These are phyloP conservation scores for Triplophysa bombifrons DNA, from an alignment of 2,797 vertebrate species.

Conservation along the genomic window DNA sequence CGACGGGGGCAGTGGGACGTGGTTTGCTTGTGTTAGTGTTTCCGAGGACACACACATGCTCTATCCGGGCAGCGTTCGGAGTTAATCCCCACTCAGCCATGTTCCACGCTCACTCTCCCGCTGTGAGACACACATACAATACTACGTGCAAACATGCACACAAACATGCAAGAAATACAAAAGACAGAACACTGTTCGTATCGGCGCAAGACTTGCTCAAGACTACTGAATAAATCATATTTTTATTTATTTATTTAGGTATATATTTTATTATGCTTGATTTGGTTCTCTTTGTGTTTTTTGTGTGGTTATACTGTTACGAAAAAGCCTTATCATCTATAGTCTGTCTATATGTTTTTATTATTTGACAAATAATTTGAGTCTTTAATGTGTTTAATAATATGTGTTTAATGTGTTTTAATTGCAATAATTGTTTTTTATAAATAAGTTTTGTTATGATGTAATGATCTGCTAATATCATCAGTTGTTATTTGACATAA, in stretches of 20 bases:
- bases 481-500: not conserved
- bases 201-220: constrained; percentile 69
- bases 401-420: no score
- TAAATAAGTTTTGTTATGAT: not conserved
- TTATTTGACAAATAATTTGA: constrained; percentile 42
- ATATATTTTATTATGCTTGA: no score
- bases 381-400: constrained; percentile 11
- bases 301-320: constrained; percentile 12
- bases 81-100: constrained; percentile 50
- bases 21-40: constrained; percentile 38
- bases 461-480: not conserved
- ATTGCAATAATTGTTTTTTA: no score
- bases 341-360: constrained; percentile 17
- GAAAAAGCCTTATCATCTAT: constrained; percentile 31
- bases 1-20: constrained; percentile 71
- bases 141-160: constrained; percentile 56
- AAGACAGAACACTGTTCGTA: constrained; percentile 77
- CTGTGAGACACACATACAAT: constrained; percentile 48
- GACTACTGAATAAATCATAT: no score
- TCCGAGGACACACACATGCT: constrained; percentile 31
- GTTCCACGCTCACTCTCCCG: constrained; percentile 30
- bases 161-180: constrained; percentile 51
- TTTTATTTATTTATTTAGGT: no score
- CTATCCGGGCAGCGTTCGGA: constrained; percentile 26
- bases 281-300: not conserved